Base-by-base conservation (phyloP, 2,113 vertebrate genomes). In the Cervus canadensis region DNA sequence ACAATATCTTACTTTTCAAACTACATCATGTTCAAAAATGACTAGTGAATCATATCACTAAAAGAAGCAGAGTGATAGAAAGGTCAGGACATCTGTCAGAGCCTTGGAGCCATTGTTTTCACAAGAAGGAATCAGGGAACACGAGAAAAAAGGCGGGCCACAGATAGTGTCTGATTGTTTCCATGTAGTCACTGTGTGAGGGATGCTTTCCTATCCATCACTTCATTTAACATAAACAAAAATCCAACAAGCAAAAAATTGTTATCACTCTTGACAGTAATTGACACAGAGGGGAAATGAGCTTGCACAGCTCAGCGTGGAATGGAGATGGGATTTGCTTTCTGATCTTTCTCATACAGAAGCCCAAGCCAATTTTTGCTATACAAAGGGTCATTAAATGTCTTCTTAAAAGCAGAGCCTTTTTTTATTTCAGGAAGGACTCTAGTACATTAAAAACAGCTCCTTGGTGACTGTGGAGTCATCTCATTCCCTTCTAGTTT, bases 1-100 rank as follows among this genome's bases (percentile, higher is more conserved):
- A 94, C 11, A 97, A 36, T 87, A 98, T 96, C 98, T 97, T 98
- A 97, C 93, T 98, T 99, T 98, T 97, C 95, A 98, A 98, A 98
- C 98, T 98, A 98, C 98, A 98, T 98, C 97, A 97, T 90, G 30
- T 91, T 93, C n/a, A 19, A 9, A 97, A 67, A 94, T 60, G 64
- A 98, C 87, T 92, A 96, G 60, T 93, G 64, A 94, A 79, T 86
- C 97, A 87, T 79, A 87, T 91, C 93, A 60, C 56, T 87, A 33
- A 97, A 90, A 94, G 92, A 71, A 91, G 30, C 25, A 78, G 87
- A 9, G 64, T 94, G 62, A 36, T 28, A 40, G 82, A 92, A 94
- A 88, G 74, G 40, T 83, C 89, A 82, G 43, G 36, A 59, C 40
- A 23, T 95, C 93, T 95, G 67, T 87, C 88, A 87, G 86, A 89